Evolutionary conservation across 1,140 invertebrate genomes (phyloP).

Genomic region (Dreissena rostriformis): DNA sequence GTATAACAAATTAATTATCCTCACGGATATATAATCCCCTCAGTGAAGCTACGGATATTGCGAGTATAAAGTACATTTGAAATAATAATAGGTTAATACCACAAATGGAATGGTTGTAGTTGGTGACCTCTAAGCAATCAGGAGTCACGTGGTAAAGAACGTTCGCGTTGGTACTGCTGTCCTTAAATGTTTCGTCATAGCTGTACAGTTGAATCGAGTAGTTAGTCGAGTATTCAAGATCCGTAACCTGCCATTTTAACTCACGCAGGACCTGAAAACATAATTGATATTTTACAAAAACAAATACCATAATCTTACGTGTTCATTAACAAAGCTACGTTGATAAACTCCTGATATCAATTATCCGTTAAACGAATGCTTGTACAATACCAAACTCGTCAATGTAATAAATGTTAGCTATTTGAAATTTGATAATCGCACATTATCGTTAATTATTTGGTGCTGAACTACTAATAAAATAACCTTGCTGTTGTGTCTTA

Average conservation of each 20-base stretch:
- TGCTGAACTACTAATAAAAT: too few relatives aligned
- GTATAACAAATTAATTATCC: not conserved
- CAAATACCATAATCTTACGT: too few relatives aligned
- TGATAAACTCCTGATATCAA: too few relatives aligned
- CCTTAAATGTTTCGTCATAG: slow-evolving; percentile 21
- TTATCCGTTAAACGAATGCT: too few relatives aligned
- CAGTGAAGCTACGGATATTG: not conserved
- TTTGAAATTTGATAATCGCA: too few relatives aligned
- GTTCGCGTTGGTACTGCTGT: not conserved
- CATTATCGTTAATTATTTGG: too few relatives aligned
- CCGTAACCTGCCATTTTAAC: not conserved
- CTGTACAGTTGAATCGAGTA: slow-evolving; percentile 27
- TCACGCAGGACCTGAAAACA: not conserved
- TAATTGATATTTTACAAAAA: too few relatives aligned
- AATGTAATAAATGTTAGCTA: too few relatives aligned
- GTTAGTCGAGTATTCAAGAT: slow-evolving; percentile 21
- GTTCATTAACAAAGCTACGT: too few relatives aligned
- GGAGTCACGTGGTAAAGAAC: slow-evolving; percentile 3
- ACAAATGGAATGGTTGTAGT: slow-evolving; percentile 58
- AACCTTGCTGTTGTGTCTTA: too few relatives aligned
- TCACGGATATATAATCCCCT: not conserved
- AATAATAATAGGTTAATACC: slow-evolving; percentile 29
- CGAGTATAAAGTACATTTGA: too few relatives aligned
- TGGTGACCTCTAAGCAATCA: slow-evolving; percentile 50
- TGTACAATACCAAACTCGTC: too few relatives aligned